Evolutionary conservation across 2,113 vertebrate species (phyloP), one percentile per base, ranked within the genome.

Genomic region (Colaptes auratus): DNA sequence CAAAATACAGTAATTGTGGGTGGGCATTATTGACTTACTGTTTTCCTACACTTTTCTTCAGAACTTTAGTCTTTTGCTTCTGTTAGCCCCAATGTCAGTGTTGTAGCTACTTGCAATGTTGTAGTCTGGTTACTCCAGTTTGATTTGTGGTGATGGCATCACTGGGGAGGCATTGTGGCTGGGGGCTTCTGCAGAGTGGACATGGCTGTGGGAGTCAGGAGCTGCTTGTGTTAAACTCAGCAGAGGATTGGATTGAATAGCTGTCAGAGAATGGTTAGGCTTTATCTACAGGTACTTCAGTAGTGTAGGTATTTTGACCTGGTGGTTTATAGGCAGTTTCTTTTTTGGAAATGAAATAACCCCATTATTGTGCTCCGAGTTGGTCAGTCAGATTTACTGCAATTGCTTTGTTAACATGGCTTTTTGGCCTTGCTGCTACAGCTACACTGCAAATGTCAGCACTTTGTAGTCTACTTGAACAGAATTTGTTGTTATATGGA

Each of bases 301-400:
- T 85, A 15, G 56, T 71, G 39, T 19, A 60, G 39, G n/a, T 48
- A 5, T n/a, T 16, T 55, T 46, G 74, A 58, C 35, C 46, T 52
- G 33, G 5, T 76, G 67, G 44, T 70, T 70, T 88, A 39, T 28
- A 33, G 55, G 52, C 52, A 31, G 24, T 70, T 92, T 46, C n/a
- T 65, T 15, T 83, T 85, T 50, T 0, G 1, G 74, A 67, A 53
- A 1, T 18, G 6, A 12, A 42, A 8, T n/a, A 55, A 35, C 31
- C 18, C 17, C 15, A 14, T 16, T 67, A 36, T 24, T n/a, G 59
- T 5, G 15, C 77, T 56, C 6, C 0, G 0, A 21, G 66, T 59
- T 36, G 33, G n/a, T 21, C 82, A 20, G 19, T n/a, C 58, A 35
- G 66, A 58, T 89, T 84, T 78, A 58, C 59, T 79, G 70, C 31